Evolutionary conservation across 2,113 vertebrate species (phyloP).

Genomic region (Tenrec ecaudatus): DNA sequence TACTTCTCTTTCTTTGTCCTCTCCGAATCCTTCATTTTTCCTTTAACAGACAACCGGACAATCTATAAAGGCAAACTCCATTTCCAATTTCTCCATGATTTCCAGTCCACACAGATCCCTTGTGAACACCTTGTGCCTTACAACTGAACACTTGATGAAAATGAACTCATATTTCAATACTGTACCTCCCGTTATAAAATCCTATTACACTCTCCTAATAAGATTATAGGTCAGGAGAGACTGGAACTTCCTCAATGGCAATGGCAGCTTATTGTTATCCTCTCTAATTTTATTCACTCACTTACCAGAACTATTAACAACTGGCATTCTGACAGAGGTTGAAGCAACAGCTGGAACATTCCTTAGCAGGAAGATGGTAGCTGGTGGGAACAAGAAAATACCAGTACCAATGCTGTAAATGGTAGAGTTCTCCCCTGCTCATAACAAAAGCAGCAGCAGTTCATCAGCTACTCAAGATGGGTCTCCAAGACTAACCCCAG

Average conservation of each 20-base stretch:
- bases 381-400: slow-evolving; percentile 83
- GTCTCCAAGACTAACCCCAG: slow-evolving; percentile 52
- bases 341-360: slow-evolving; percentile 80
- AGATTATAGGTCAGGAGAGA: slow-evolving; percentile 66
- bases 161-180: slow-evolving; percentile 63
- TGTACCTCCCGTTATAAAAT: slow-evolving; percentile 24
- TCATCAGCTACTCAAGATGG: slow-evolving; percentile 71
- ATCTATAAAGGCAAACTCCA: slow-evolving; percentile 45
- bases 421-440: slow-evolving; percentile 71
- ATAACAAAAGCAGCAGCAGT: slow-evolving; percentile 76
- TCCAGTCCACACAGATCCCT: slow-evolving; percentile 70
- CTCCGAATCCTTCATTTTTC: slow-evolving; percentile 58
- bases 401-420: slow-evolving; percentile 81
- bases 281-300: slow-evolving; percentile 80
- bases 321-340: slow-evolving; percentile 80
- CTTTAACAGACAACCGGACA: slow-evolving; percentile 53
- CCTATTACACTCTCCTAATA: slow-evolving; percentile 60
- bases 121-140: slow-evolving; percentile 65
- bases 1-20: slow-evolving; percentile 34
- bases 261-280: slow-evolving; percentile 52
- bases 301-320: slow-evolving; percentile 81
- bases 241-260: slow-evolving; percentile 55
- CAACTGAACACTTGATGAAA: slow-evolving; percentile 50
- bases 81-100: slow-evolving; percentile 47
- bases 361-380: slow-evolving; percentile 82